Evolutionary conservation across 2,797 vertebrate genomes (phyloP).

Genomic region (Miichthys miiuy): DNA sequence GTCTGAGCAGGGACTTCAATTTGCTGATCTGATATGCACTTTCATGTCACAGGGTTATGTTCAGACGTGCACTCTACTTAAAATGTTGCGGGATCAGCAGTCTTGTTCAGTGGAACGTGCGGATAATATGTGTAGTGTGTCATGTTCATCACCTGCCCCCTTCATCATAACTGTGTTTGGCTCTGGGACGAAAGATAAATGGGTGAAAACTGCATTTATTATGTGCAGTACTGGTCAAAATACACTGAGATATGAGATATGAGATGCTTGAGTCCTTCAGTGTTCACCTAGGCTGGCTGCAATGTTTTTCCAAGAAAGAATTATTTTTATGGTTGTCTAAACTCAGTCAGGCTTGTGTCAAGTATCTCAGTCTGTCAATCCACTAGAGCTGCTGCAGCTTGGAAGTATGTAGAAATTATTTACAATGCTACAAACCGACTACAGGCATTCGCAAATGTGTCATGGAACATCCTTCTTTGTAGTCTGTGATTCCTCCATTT

Average conservation of each 20-base stretch:
- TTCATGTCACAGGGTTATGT: constrained; percentile 2
- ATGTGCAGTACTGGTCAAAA: not conserved
- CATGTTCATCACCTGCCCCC: not conserved
- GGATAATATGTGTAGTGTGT: not conserved
- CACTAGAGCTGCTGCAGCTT: not conserved
- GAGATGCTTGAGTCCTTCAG: not conserved
- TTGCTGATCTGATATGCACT: not conserved
- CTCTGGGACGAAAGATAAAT: not conserved
- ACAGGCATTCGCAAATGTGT: not conserved
- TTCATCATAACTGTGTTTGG: not conserved
- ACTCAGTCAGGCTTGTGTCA: not conserved
- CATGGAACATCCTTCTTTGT: not conserved
- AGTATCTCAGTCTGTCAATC: not conserved
- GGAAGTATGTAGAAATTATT: not conserved
- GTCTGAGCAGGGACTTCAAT: not conserved
- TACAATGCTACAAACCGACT: not conserved
- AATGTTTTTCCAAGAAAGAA: not conserved
- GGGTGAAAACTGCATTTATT: not conserved
- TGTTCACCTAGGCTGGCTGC: no score
- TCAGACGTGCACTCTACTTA: not conserved
- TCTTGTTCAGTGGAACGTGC: not conserved
- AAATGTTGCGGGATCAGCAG: constrained; percentile 1
- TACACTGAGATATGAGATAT: not conserved
- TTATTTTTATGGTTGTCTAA: not conserved
- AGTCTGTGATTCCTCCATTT: not conserved